Evolutionary conservation across 1,140 invertebrate genomes (phyloP).

Genomic region (Nixonia krombeini): DNA sequence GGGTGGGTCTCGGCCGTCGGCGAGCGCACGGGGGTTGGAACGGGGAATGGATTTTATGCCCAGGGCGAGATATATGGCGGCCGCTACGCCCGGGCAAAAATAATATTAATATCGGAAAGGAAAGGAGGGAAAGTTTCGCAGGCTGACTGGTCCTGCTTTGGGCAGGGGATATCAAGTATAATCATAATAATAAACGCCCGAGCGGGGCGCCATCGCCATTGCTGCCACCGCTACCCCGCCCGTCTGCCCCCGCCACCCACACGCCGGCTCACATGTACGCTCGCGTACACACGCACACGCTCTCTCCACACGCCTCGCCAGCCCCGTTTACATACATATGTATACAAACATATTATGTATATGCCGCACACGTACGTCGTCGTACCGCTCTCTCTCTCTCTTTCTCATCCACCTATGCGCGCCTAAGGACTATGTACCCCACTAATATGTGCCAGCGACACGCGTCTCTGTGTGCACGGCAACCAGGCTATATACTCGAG

Average conservation of each 20-base stretch:
- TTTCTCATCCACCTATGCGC: too few species aligned
- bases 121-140: constrained; percentile 71
- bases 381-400: too few species aligned
- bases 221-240: constrained; percentile 60
- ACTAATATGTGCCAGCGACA: too few species aligned
- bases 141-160: constrained; percentile 68
- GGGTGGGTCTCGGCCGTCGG: constrained; percentile 55
- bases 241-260: constrained; percentile 42
- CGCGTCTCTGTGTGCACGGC: too few species aligned
- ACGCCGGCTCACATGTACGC: constrained; percentile 37
- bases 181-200: constrained; percentile 72
- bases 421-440: too few species aligned
- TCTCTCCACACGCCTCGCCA: too few species aligned
- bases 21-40: constrained; percentile 59
- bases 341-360: too few species aligned
- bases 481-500: constrained; percentile 55
- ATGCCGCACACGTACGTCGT: too few species aligned
- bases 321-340: constrained; percentile 22
- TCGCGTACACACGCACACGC: too few species aligned
- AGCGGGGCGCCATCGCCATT: constrained; percentile 65
- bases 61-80: constrained; percentile 71
- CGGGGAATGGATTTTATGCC: constrained; percentile 71
- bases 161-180: constrained; percentile 71
- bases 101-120: constrained; percentile 72
- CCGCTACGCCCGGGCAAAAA: constrained; percentile 71